Evolutionary conservation across 2,797 vertebrate genomes (phyloP), one percentile per base, ranked within the genome.

Genomic region (Cichlasoma orientale): DNA sequence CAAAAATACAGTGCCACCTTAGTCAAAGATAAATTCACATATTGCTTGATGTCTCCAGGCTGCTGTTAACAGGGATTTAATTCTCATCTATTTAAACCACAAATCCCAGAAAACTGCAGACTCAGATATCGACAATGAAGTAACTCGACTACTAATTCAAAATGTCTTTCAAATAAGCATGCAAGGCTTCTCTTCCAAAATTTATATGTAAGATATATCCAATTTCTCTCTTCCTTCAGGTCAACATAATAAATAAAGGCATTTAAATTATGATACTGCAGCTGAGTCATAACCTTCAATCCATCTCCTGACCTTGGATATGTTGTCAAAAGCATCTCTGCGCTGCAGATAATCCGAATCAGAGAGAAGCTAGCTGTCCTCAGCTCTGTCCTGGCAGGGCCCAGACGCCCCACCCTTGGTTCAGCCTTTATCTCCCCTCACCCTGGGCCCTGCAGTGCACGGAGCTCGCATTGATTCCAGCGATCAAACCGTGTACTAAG

Each of bases 401-500:
- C 82, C 59, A 87, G 86, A 79, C 81, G 90, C 92, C 94, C 92
- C 93, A 92, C 93, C 94, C 93, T 90, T 78, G 72, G 3, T 76
- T 80, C 89, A 87, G 90, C 93, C 95, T 95, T 95, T 95, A 96
- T 90, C 93, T 94, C 82, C 80, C 89, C 69, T 91, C 88, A 77
- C 83, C 89, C 84, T 53, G 90, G 90, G 83, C 88, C 88, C 93
- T 85, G 92, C 93, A 93, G 90, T 88, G 89, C 79, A 56, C 71
- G 80, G 90, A 92, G 87, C 79, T 82, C 80, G 80, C 89, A 96
- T 96, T 96, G 96, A 96, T 96, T 79, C 90, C 89, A 82, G 85
- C 83, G 87, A 94, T 94, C 92, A 95, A 94, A 94, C 91, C 91
- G 87, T 93, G 92, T 92, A 90, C 94, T 95, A 96, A 96, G 94